These are phyloP conservation scores for Toxotes jaculatrix DNA, from an alignment of 2,113 vertebrate species.

Conservation along the genomic window DNA sequence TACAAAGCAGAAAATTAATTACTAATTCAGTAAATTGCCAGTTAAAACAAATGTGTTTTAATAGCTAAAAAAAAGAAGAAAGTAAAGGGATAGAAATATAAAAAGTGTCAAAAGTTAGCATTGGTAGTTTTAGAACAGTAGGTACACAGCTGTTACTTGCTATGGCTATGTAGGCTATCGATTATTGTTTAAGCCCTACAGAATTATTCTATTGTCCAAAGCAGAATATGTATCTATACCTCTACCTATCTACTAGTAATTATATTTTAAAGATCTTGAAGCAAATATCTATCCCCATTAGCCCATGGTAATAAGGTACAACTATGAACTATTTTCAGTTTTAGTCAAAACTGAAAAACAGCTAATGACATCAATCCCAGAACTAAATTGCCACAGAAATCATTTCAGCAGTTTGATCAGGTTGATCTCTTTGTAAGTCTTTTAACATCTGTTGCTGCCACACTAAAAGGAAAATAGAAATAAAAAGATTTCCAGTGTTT, in stretches of 20 bases:
- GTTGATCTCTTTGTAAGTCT: background rate
- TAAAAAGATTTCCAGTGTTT: constrained; percentile 1
- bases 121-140: too few species aligned
- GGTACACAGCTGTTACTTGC: too few species aligned
- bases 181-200: background rate
- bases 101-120: too few species aligned
- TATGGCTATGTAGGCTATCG: too few species aligned
- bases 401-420: background rate
- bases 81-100: too few species aligned
- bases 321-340: background rate
- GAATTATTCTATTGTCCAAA: background rate
- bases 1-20: background rate
- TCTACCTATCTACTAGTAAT: background rate
- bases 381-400: background rate
- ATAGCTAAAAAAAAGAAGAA: background rate
- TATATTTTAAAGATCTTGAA: background rate
- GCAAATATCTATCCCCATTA: background rate
- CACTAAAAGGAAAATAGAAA: constrained; percentile 9
- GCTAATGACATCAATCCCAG: background rate
- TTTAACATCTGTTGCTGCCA: constrained; percentile 12
- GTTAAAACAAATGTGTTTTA: background rate
- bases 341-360: background rate
- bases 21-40: background rate
- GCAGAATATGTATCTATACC: background rate
- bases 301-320: too few species aligned